Evolutionary conservation across 2,113 vertebrate genomes (phyloP).

Genomic region (Peromyscus californicus): DNA sequence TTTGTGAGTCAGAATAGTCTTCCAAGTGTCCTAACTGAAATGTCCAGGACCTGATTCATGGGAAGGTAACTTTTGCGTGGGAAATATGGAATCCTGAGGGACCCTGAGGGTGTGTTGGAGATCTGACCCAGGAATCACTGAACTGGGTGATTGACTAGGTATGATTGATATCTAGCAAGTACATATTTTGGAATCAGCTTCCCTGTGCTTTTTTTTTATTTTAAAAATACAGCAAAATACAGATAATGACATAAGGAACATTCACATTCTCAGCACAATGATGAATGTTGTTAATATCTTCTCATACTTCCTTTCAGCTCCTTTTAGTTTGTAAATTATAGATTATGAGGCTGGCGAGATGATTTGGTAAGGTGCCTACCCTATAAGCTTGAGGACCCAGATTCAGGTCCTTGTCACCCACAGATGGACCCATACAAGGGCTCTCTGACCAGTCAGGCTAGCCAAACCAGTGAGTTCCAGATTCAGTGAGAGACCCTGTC

Average conservation of each 20-base stretch:
- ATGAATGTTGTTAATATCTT: constrained; percentile 22
- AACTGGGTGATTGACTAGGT: constrained; percentile 29
- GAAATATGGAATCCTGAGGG: constrained; percentile 69
- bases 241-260: background rate
- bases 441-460: background rate
- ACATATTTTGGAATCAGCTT: constrained; percentile 21
- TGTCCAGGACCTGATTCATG: constrained; percentile 75
- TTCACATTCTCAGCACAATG: background rate
- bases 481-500: background rate
- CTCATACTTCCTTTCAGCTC: constrained; percentile 6
- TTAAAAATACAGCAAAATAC: background rate
- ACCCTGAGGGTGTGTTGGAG: constrained; percentile 37
- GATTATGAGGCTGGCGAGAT: background rate
- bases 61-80: constrained; percentile 74
- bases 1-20: constrained; percentile 72
- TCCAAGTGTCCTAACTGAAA: constrained; percentile 75
- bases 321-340: constrained; percentile 1
- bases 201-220: background rate
- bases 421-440: background rate
- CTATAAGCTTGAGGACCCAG: background rate
- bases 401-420: background rate
- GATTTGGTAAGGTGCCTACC: background rate
- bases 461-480: background rate
- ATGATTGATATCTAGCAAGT: background rate
- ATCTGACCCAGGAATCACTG: constrained; percentile 63